A percentile compares a stretch with the other conserved stretches of the same genome.
phyloP scores from a whole-genome alignment of 2,113 vertebrate species.

The Rostratula benghalensis region DNA sequence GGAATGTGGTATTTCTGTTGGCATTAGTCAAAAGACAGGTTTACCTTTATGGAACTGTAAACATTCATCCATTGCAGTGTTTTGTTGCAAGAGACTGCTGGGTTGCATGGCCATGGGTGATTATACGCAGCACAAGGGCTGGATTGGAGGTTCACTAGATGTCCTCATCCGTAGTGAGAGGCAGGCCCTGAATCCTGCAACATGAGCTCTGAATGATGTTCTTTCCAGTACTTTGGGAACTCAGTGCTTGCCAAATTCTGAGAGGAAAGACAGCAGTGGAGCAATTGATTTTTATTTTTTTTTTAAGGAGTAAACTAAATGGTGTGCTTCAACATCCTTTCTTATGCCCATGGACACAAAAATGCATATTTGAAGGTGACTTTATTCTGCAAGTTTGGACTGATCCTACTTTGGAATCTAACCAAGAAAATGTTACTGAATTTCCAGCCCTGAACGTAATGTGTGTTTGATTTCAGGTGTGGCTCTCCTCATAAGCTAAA shows the following conservation, averaged over 20 bases:
- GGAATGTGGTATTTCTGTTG: background rate
- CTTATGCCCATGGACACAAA: background rate
- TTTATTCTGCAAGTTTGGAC: background rate
- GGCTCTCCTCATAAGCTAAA: slow-evolving; percentile 1
- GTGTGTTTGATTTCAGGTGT: slow-evolving; percentile 28
- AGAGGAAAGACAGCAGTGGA: background rate
- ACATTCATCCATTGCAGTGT: background rate
- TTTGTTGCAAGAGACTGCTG: background rate
- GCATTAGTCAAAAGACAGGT: background rate
- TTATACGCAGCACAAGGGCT: background rate
- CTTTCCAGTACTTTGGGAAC: background rate
- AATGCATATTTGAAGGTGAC: background rate
- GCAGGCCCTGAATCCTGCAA: background rate
- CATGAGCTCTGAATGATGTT: background rate
- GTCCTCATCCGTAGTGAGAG: background rate
- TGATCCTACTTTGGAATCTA: background rate
- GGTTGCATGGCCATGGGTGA: background rate
- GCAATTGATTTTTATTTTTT: background rate
- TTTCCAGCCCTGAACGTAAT: background rate
- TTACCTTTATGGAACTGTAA: background rate
- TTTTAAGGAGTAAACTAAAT: background rate
- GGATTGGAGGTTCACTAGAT: background rate
- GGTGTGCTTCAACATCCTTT: background rate
- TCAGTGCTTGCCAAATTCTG: background rate
- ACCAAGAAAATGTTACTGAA: background rate